Conservation (phyloP, 2,888 invertebrate genomes). For the Sarcophaga caerulescens region DNA sequence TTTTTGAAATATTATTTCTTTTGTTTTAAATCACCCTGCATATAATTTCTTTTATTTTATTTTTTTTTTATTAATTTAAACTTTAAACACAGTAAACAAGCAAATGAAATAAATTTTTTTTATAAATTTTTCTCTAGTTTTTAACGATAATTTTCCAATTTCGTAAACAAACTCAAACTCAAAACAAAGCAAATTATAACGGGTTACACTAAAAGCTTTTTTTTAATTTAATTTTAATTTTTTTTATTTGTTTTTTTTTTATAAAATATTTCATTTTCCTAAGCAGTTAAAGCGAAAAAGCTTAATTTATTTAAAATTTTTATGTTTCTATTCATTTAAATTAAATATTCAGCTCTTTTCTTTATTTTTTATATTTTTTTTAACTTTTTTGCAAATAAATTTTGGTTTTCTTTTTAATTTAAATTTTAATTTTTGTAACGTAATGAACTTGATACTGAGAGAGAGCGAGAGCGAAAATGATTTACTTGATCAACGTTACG, state of each 20-base stretch:
- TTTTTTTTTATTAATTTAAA: slow-evolving; percentile 16
- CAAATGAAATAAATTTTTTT: slow-evolving; percentile 35
- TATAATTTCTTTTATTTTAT: slow-evolving; percentile 38
- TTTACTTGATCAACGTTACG: not conserved
- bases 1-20: no score
- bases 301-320: slow-evolving; percentile 23
- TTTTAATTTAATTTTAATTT: not conserved
- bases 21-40: slow-evolving; percentile 61
- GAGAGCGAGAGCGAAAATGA: slow-evolving; percentile 52
- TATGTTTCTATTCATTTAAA: slow-evolving; percentile 9
- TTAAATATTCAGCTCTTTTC: slow-evolving; percentile 59
- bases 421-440: no score
- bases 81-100: slow-evolving; percentile 54
- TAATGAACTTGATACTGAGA: not conserved
- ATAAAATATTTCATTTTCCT: slow-evolving; percentile 25
- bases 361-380: slow-evolving; percentile 47
- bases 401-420: not conserved
- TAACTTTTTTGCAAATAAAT: slow-evolving; percentile 47
- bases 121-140: no score
- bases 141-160: slow-evolving; percentile 55
- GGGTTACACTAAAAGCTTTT: slow-evolving; percentile 64
- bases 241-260: not conserved
- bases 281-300: slow-evolving; percentile 46
- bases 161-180: slow-evolving; percentile 60
- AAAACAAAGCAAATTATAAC: slow-evolving; percentile 66